Evolutionary conservation across 2,797 vertebrate genomes (phyloP), one percentile per base, ranked within the genome.

Genomic region (Parambassis ranga): DNA sequence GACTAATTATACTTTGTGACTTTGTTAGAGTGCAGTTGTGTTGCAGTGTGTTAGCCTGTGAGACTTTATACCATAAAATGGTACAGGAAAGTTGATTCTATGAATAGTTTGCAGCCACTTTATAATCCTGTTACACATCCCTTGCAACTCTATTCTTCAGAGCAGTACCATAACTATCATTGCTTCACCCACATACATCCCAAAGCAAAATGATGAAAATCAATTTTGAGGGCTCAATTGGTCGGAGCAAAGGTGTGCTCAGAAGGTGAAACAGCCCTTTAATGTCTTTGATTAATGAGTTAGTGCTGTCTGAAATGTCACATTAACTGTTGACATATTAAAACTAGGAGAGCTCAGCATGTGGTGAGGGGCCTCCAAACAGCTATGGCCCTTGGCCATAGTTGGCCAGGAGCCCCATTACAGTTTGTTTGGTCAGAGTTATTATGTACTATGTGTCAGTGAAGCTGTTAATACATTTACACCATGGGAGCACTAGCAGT

Each of bases 401-500:
- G 52, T 72, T 75, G 55, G 57, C 58, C 42, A 60, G 28, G 48
- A 74, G 31, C 27, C 52, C 75, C 56, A 55, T 65, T 72, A 67
- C 52, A 76, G 62, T 81, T 82, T 80, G 65, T 69, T 80, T 75
- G 56, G 68, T 77, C 73, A 68, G 63, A 79, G 70, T 67, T 87
- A 65, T 83, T 81, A 76, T 76, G 66, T 58, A 63, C 41, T 65
- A 62, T 36, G 27, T 82, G 76, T 82, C 82, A 79, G 71, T 38
- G 49, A 71, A 68, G 68, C 62, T 83, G 81, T 79, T 84, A 84
- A 86, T 89, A 69, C 72, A 75, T 83, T 82, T 74, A 75, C 74
- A 62, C 82, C 55, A 47, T 57, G 71, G 76, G 82, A 87, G 67
- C 61, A 70, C 48, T 57, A 63, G 42, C 13, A 5, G 57, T 62